These are phyloP conservation scores for Bryconaethiops microstoma DNA, from an alignment of 2,797 vertebrate species.

Conservation along the genomic window DNA sequence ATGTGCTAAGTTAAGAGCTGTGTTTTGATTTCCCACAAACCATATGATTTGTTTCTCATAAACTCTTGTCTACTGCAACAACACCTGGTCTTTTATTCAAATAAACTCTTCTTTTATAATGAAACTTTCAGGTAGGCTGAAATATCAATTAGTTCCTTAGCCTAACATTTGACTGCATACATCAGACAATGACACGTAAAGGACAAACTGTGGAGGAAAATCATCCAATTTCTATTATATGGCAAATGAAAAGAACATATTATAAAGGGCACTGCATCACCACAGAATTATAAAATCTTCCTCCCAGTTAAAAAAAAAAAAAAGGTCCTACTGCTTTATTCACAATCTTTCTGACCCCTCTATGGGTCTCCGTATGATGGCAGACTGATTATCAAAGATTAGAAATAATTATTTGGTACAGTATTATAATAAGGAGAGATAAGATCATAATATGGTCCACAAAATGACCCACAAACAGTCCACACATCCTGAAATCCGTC, in stretches of 20 bases:
- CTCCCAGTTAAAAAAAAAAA: neutral
- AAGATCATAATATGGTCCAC: too few species aligned
- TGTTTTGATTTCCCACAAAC: neutral
- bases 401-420: neutral
- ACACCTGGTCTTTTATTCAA: neutral
- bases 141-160: too few species aligned
- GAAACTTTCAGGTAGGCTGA: neutral
- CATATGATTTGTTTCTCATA: too few species aligned
- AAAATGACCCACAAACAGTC: too few species aligned
- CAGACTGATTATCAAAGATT: neutral
- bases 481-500: neutral
- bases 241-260: neutral
- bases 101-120: neutral
- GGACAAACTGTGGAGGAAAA: neutral
- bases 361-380: too few species aligned
- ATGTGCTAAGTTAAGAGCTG: neutral
- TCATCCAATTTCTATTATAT: neutral
- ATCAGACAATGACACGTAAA: neutral
- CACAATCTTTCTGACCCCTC: too few species aligned
- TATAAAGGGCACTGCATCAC: neutral
- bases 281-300: neutral
- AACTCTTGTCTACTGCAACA: too few species aligned
- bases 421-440: too few species aligned
- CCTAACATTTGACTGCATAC: neutral
- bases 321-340: neutral